A percentile compares a stretch with the other conserved stretches of the same genome.
These are phyloP conservation scores for Pseudobourletiella spinata DNA, from an alignment of 1,140 invertebrate species.

Conservation along the genomic window DNA sequence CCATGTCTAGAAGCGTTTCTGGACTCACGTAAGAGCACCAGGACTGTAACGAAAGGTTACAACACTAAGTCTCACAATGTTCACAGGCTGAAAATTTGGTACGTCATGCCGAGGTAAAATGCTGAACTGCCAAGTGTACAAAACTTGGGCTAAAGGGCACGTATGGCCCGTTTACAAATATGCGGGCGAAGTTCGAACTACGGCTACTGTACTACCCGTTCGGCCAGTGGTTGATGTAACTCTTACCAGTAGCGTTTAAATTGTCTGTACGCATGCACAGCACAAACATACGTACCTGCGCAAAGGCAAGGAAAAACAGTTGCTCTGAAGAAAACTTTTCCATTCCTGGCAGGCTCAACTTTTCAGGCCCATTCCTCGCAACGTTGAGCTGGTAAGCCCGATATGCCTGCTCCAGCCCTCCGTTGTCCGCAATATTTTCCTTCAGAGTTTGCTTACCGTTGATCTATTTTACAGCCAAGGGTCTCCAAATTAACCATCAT, in stretches of 20 bases:
- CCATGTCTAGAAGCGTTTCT: slow-evolving; percentile 21
- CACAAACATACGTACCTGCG: slow-evolving; percentile 50
- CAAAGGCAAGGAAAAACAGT: slow-evolving; percentile 77
- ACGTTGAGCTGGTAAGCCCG: background rate
- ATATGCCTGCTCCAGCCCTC: slow-evolving; percentile 41
- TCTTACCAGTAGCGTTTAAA: too few species aligned
- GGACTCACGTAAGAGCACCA: slow-evolving; percentile 35
- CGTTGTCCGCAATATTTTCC: slow-evolving; percentile 62
- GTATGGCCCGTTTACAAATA: background rate
- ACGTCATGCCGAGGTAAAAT: too few species aligned
- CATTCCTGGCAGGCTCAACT: slow-evolving; percentile 56
- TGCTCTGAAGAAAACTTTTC: slow-evolving; percentile 67
- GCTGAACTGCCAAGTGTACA: too few species aligned
- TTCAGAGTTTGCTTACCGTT: slow-evolving; percentile 10
- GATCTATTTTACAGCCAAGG: too few species aligned
- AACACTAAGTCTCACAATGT: background rate
- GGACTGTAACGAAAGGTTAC: slow-evolving; percentile 13
- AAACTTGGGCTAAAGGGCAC: background rate
- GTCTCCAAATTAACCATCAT: too few species aligned
- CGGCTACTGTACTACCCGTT: background rate
- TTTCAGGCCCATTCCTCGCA: background rate
- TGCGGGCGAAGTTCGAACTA: background rate
- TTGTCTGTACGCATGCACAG: background rate
- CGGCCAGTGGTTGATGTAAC: background rate
- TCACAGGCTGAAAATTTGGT: background rate